phyloP scores from a whole-genome alignment of 1,140 invertebrate species.

The Penaeus chinensis region DNA sequence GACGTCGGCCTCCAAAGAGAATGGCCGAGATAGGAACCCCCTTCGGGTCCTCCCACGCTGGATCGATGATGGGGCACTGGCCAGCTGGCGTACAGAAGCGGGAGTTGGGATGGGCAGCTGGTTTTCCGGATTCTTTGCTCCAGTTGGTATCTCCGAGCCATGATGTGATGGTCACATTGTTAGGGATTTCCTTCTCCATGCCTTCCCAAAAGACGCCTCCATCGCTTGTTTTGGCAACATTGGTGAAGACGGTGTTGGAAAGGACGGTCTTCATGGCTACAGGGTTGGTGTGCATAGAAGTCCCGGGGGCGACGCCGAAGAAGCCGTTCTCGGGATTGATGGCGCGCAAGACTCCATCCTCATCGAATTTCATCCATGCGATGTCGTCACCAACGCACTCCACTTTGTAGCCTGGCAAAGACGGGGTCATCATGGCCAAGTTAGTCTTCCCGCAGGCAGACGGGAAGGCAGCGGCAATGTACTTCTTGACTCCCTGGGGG shows the following conservation, averaged over 20 bases:
- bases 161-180: slow-evolving; percentile 78
- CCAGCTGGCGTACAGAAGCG: slow-evolving; percentile 92
- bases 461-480: slow-evolving; percentile 74
- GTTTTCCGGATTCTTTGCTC: slow-evolving; percentile 75
- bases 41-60: too few species aligned
- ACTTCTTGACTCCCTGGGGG: slow-evolving; percentile 93
- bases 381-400: too few species aligned
- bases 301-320: too few species aligned
- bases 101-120: slow-evolving; percentile 93
- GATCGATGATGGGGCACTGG: slow-evolving; percentile 89
- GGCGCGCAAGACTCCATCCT: slow-evolving; percentile 87
- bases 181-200: slow-evolving; percentile 82
- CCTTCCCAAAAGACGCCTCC: slow-evolving; percentile 97
- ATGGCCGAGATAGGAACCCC: slow-evolving; percentile 75
- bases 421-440: slow-evolving; percentile 75
- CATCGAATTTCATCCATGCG: slow-evolving; percentile 94
- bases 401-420: slow-evolving; percentile 74
- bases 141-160: slow-evolving; percentile 84
- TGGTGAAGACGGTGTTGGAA: too few species aligned
- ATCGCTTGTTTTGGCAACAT: too few species aligned
- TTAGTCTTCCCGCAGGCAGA: slow-evolving; percentile 66
- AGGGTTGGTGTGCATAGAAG: too few species aligned
- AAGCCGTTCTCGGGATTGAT: slow-evolving; percentile 71
- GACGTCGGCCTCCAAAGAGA: slow-evolving; percentile 91
- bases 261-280: too few species aligned